Base-by-base conservation (phyloP, 2,797 vertebrate genomes). In the Syngnathus acus region DNA sequence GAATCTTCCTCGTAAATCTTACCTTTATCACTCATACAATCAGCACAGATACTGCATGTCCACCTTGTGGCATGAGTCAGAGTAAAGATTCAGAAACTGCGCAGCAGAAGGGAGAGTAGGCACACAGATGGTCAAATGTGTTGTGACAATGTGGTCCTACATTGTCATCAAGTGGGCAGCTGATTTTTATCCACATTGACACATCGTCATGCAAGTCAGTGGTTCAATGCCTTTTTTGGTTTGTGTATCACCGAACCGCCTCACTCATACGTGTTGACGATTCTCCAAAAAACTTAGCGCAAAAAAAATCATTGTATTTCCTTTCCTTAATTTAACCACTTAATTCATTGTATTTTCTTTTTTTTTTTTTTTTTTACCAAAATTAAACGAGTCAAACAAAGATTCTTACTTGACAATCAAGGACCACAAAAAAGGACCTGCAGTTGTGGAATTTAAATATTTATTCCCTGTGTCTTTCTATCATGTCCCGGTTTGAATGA, bases 381-480 rank as follows among this genome's bases (percentile, higher is more conserved):
- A 43, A 43, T 43, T 11, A 43, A 43, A 43, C 77, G 76, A 71
- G 73, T 72, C 62, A 66, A 65, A 84, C 72, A 77, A 72, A 38
- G 68, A 71, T 79, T 67, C 69, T 23, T 68, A 72, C 77, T 79
- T 68, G 58, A 79, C 72, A 65, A 82, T 83, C 82, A 68, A 70
- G 73, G 72, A 86, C 84, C 78, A 87, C 88, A 89, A 82, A 78
- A 84, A 85, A 74, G 78, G 77, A 75, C 76, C 78, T 75, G 76
- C 76, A 78, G 73, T 76, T 78, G 19, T 51, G n/a, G 79, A 71
- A 78, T 78, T 78, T 80, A 84, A 87, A 86, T 77, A 76, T 75
- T 78, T 68, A 73, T 82, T 83, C 78, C 72, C 78, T 65, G 53
- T 73, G 72, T 83, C 72, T 79, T 69, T 87, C 78, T 72, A 75